Base-by-base conservation (phyloP, 2,888 invertebrate species). In the Nymphalis polychloros region DNA sequence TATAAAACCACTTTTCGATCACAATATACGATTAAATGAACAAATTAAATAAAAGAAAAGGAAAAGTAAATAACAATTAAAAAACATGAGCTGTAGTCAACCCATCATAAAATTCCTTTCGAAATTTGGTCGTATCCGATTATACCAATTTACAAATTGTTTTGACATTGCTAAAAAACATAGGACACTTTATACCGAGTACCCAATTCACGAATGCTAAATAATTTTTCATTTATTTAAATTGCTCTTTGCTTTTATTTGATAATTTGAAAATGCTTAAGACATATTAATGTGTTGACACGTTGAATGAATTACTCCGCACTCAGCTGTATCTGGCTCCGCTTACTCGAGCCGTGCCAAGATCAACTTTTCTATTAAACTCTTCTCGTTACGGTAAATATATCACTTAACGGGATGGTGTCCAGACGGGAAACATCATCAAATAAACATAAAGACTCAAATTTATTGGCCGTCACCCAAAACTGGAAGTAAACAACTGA, bases 361-460 rank as follows among this genome's bases (percentile, higher is more conserved):
- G 68, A 73, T 70, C 53, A 59, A 68, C 70, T 70, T 70, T 70
- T 55, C 67, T 69, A 72, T 71, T 72, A 64, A 73, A 74, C 61
- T 69, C 53, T 66, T 48, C 52, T 67, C 59, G 50, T 64, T 72
- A 69, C 68, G 64, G 67, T 64, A 69, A 71, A 74, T 74, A 72
- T 70, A 75, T 72, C 72, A 69, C 72, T 74, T 68, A 72, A 69
- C 69, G 73, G 68, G 69, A 67, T 63, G 69, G 69, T 68, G 72
- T 72, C 72, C 74, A 74, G 75, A 75, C 76, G 67, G 74, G 71
- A 72, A 74, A 69, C 63, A 70, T 72, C 72, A 72, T 72, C 73
- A 67, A 73, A 76, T 72, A 72, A 72, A 69, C 67, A 70, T 73
- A 70, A 73, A 72, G 63, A 66, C 68, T 67, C 52, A 64, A 70